Base-by-base conservation (phyloP, 2,113 vertebrate genomes). In the Orthonyx spaldingii region DNA sequence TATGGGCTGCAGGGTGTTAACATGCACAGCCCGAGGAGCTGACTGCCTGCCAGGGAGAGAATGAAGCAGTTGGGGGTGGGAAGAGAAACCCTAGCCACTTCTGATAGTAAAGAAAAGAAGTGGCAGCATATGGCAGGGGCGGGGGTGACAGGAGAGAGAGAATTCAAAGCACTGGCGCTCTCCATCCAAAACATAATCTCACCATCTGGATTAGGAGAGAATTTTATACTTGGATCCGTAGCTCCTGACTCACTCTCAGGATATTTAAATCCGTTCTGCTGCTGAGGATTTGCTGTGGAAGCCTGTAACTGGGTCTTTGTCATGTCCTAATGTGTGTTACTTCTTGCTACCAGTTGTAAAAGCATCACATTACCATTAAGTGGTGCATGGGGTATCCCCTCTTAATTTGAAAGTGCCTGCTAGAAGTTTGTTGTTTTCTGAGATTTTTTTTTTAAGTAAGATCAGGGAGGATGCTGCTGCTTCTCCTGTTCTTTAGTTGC, bases 1-100 rank as follows among this genome's bases (percentile, higher is more conserved):
- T 94, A 96, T 95, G 91, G 96, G 95, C 97, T 97, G 97, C 90
- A 76, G 94, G 96, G 94, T 97, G 96, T 97, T 98, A 97, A 96
- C 81, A 37, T 85, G 76, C 46, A 82, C 96, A 95, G 96, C 94
- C 97, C 11, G 27, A 80, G 97, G 97, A 97, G 97, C 89, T 98
- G 93, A 98, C 97, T 94, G 92, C 78, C 69, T 94, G 97, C 97
- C 97, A 96, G 90, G 70, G 90, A 90, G 94, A 95, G 81, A 92
- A 90, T 96, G 96, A 75, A 89, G 95, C 82, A 71, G 69, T 87
- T 85, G 87, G 66, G 90, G 95, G 89, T 92, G 79, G 72, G 91
- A 94, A 79, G 94, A 81, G 87, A 95, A 96, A 77, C 71, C 42
- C 72, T 94, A 96, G 96, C 92, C 93, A 76, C 87, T 90, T 89